Evolutionary conservation across 2,797 vertebrate genomes (phyloP), one percentile per base, ranked within the genome.

Genomic region (Molossus molossus): DNA sequence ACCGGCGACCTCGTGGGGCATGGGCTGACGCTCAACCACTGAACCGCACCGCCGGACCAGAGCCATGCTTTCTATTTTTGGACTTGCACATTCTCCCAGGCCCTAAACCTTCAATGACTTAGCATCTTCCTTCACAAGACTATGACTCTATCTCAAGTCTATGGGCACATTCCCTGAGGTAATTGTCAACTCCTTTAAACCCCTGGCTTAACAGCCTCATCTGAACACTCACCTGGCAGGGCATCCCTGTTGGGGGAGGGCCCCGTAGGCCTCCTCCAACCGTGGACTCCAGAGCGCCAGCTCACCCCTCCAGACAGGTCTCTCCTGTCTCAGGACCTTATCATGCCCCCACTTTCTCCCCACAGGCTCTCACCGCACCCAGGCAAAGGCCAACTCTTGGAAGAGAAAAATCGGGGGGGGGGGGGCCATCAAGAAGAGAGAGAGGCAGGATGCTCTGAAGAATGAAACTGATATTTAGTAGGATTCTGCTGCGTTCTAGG

Each of bases 271-370:
- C n/a, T 85, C 33, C 25, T 58, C 33, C 17, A 1, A 45, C 20
- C 6, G 2, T 25, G 13, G 40, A 13, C 64, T 40, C 75, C 76
- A 62, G 67, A 33, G 9, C 64, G 14, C n/a, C 50, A 81, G 15
- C 18, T 57, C 0, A 0, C 23, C n/a, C 55, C 5, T 25, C 72
- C 79, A 20, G 2, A 10, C 15, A 27, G 13, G 50, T 40, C 12
- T 27, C 70, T 83, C 21, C 29, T 57, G 64, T 79, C 45, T 81
- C 37, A 77, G 50, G 50, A 12, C 25, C 11, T 70, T 45, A 69
- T 33, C 33, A 75, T 4, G 7, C 65, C 14, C 15, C 8, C 1
- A 58, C 33, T 50, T 55, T 60, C 64, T 96, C 57, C 21, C 27
- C 21, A 27, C 4, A 7, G 79, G 40, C 58, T 29, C 50, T 20